Evolutionary conservation across 2,888 invertebrate genomes (phyloP).

Genomic region (Drosophila prostipennis): DNA sequence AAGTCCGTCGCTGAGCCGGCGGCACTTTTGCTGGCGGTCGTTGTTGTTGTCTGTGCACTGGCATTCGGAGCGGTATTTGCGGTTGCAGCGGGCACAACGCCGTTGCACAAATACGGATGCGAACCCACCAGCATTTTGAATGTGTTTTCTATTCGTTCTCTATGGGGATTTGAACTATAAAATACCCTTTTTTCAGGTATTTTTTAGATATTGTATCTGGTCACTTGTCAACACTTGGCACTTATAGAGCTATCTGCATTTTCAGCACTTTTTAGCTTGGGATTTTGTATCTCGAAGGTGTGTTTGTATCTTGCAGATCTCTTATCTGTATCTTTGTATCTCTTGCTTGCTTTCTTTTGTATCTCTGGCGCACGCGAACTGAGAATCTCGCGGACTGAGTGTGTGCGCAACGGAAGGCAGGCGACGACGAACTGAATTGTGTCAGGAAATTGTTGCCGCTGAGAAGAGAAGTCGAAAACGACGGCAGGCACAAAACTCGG

Average conservation of each 20-base stretch:
- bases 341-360: constrained; percentile 1
- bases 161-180: constrained; percentile 7
- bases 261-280: constrained; percentile 37
- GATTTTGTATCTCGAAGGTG: not conserved
- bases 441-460: constrained; percentile 75
- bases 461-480: constrained; percentile 70
- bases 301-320: constrained; percentile 8
- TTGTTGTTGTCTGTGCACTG: constrained; percentile 85
- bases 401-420: constrained; percentile 84
- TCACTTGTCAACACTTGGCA: constrained; percentile 70
- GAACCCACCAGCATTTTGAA: constrained; percentile 81
- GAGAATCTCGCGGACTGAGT: constrained; percentile 68
- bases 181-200: not conserved
- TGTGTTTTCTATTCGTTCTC: constrained; percentile 12
- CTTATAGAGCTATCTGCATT: constrained; percentile 60
- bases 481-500: constrained; percentile 47
- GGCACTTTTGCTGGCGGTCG: constrained; percentile 78
- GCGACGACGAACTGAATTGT: constrained; percentile 84
- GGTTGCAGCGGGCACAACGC: constrained; percentile 60
- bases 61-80: constrained; percentile 84
- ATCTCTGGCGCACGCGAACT: constrained; percentile 48
- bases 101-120: constrained; percentile 81
- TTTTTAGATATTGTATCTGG: constrained; percentile 43
- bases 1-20: constrained; percentile 92
- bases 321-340: constrained; percentile 25